Base-by-base conservation (phyloP, 1,140 invertebrate species). In the Drosophila grimshawi region DNA sequence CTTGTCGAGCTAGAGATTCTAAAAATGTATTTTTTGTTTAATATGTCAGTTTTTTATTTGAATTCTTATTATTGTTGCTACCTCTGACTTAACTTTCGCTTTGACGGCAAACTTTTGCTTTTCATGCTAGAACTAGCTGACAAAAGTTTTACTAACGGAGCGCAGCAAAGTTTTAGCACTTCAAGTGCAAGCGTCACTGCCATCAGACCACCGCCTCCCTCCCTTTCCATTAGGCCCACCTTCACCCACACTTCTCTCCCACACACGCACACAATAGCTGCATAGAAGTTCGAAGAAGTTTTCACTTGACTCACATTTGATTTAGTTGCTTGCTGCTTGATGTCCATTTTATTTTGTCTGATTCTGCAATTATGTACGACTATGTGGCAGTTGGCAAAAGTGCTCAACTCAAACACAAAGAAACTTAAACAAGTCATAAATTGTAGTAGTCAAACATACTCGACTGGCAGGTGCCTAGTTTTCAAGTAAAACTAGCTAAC, bases 271-370 rank as follows among this genome's bases (percentile, higher is more conserved):
- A 85, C 81, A 85, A 74, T 76, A 67, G 46, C 53, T 72, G 69
- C 5, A 32, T 41, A 75, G 77, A 80, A 85, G 55, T 80, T 79
- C 27, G 32, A 37, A 6, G 35, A 89, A 89, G 80, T 89, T 89
- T 88, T 86, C 81, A 83, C 82, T 88, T 74, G 69, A 49, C 77
- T 51, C 63, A 78, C 75, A 69, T 75, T 83, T 80, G 68, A 80
- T 81, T 85, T 83, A 85, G 63, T 78, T 77, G 77, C 80, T 19
- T 85, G 81, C 80, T 19, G 19, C 81, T 80, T 74, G 82, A 85
- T 85, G 86, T 88, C 83, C 86, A 89, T 88, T 89, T 89, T 78
- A 83, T 60, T 71, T 75, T 85, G 85, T 80, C 80, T 82, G 79
- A 88, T 81, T 85, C 73, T 67, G 64, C 85, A 88, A 88, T 88